Evolutionary conservation across 2,113 vertebrate genomes (phyloP), one percentile per base, ranked within the genome.

Genomic region (Callocephalon fimbriatum): DNA sequence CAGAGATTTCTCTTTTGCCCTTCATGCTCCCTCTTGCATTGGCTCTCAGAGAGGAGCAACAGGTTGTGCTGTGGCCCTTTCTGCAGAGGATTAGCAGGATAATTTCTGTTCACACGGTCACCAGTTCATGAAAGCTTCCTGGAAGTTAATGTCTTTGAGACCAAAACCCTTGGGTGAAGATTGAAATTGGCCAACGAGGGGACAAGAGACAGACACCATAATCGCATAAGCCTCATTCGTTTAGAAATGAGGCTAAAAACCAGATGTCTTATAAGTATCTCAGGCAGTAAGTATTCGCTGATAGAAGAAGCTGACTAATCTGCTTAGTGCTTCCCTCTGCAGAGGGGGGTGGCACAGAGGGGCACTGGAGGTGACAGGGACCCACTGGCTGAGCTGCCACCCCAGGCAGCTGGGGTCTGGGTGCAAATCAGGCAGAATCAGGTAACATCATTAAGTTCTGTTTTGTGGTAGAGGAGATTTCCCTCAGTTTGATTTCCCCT

Each of bases 231-330:
- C 90, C 71, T 96, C 78, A 66, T 95, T 92, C 92, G 67, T 68
- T 29, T 14, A 76, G 94, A 93, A 94, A 96, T 42, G 71, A 96
- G 79, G 93, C 45, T 97, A 92, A 95, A 97, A 97, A 92, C 0
- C 93, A 95, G 95, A 94, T 92, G 94, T 95, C 93, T 95, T 88
- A 2, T 92, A 93, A 95, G 93, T 94, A 82, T 86, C 96, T 90
- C n/a, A 92, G 85, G 70, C 90, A 40, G 2, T 0, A 9, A 88
- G 77, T 25, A 53, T 65, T 82, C 11, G 3, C 70, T 70, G 82
- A 66, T 88, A 81, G 96, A 95, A 94, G 92, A 82, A 75, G 74
- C 70, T 50, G 77, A 72, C 58, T 95, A 86, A 97, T 90, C 93
- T 83, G 78, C 95, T 96, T 91, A 88, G 53, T 19, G 53, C 53